A percentile compares a stretch with the other conserved stretches of the same genome.
Evolutionary conservation across 2,888 invertebrate genomes (phyloP).

Genomic region (Tachina grossa): DNA sequence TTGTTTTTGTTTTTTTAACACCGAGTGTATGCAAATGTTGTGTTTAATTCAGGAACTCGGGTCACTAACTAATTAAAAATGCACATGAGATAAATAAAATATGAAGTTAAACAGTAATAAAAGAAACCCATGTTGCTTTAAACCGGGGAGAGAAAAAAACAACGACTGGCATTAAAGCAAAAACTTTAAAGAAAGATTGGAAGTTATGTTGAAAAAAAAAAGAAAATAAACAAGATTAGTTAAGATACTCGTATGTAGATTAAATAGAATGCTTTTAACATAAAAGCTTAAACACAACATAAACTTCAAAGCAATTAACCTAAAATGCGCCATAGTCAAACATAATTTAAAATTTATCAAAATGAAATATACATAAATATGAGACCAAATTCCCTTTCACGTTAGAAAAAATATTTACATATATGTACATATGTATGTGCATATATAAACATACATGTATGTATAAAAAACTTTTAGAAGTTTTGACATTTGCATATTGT

Average conservation of each 20-base stretch:
- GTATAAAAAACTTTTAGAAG: constrained; percentile 5
- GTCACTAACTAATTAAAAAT: constrained; percentile 74
- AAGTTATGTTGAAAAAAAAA: constrained; percentile 44
- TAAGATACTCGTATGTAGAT: constrained; percentile 23
- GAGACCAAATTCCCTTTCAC: constrained; percentile 56
- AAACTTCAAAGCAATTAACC: constrained; percentile 43
- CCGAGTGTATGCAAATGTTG: constrained; percentile 59
- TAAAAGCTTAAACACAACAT: constrained; percentile 44
- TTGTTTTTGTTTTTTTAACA: too few species aligned
- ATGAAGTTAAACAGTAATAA: constrained; percentile 11
- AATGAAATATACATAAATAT: constrained; percentile 5
- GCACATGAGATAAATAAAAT: constrained; percentile 64
- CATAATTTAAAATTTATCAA: background rate
- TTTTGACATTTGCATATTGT: constrained; percentile 70
- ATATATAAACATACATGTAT: too few species aligned
- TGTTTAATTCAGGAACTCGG: constrained; percentile 71
- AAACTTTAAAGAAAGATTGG: constrained; percentile 16
- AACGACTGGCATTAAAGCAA: background rate
- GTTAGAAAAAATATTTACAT: background rate
- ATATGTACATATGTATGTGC: too few species aligned
- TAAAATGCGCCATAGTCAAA: constrained; percentile 11
- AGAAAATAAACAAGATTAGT: constrained; percentile 46
- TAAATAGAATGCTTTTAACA: constrained; percentile 23
- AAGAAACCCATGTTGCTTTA: constrained; percentile 50
- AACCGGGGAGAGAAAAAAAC: background rate